These are phyloP conservation scores for Hylaeus volcanicus DNA, from an alignment of 1,140 invertebrate genomes.

Conservation along the genomic window DNA sequence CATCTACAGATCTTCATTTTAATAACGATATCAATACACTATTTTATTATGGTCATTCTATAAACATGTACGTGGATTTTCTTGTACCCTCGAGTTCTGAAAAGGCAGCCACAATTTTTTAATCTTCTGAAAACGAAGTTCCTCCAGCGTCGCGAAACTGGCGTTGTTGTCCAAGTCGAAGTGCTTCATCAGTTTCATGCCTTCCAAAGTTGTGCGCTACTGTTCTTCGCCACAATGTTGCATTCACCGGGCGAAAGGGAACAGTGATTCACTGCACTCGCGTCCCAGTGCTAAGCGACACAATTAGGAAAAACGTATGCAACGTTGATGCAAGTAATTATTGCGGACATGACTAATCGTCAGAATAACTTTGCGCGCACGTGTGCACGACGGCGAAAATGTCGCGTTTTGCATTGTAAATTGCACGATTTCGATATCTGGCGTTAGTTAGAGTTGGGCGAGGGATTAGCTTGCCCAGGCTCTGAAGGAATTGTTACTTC, in stretches of 20 bases:
- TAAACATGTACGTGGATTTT: too few relatives aligned
- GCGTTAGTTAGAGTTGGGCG: background rate
- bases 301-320: slow-evolving; percentile 39
- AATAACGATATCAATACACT: too few relatives aligned
- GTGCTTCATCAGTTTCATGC: background rate
- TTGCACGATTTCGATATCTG: slow-evolving; percentile 45
- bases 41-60: too few relatives aligned
- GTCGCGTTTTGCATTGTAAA: slow-evolving; percentile 39
- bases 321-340: slow-evolving; percentile 43
- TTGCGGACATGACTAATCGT: slow-evolving; percentile 35
- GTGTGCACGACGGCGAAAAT: slow-evolving; percentile 39
- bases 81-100: too few relatives aligned
- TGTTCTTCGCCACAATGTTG: background rate
- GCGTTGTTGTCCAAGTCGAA: background rate
- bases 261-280: slow-evolving; percentile 1
- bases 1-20: too few relatives aligned
- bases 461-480: slow-evolving; percentile 32
- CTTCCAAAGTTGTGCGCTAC: background rate
- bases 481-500: background rate
- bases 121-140: background rate
- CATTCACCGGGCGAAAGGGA: background rate
- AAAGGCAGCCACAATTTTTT: too few relatives aligned
- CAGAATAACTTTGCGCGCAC: slow-evolving; percentile 39
- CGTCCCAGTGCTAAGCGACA: slow-evolving; percentile 22
- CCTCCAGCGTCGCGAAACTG: background rate